phyloP scores from a whole-genome alignment of 2,113 vertebrate species.

The Paracanthobrama guichenoti region DNA sequence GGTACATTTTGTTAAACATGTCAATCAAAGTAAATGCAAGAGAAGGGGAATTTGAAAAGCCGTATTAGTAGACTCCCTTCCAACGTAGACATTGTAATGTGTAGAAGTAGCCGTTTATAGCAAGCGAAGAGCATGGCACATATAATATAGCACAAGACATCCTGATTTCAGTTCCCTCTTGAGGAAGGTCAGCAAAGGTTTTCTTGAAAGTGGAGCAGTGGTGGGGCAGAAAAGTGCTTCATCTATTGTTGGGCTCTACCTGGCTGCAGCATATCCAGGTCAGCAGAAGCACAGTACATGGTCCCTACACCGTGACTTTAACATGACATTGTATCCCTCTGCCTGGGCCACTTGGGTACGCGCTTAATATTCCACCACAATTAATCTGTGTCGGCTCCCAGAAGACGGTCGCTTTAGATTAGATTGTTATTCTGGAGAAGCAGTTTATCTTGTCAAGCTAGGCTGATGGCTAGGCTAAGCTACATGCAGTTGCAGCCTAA shows the following conservation, averaged over 20 bases:
- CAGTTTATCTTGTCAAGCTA: slow-evolving; percentile 54
- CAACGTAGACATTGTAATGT: background rate
- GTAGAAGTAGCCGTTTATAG: background rate
- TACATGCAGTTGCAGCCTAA: slow-evolving; percentile 27
- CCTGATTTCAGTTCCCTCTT: slow-evolving; percentile 5
- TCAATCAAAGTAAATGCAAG: slow-evolving; percentile 7
- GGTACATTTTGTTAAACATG: slow-evolving; percentile 4
- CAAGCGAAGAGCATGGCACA: background rate
- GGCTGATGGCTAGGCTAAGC: slow-evolving; percentile 33
- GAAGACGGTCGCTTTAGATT: slow-evolving; percentile 71
- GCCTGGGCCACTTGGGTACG: slow-evolving; percentile 39
- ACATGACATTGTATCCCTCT: slow-evolving; percentile 53
- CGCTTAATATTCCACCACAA: slow-evolving; percentile 53
- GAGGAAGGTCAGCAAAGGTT: slow-evolving; percentile 36
- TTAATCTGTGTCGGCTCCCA: slow-evolving; percentile 73
- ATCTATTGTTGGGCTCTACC: slow-evolving; percentile 31
- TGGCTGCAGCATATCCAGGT: slow-evolving; percentile 50
- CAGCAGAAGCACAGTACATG: slow-evolving; percentile 43
- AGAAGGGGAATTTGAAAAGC: background rate
- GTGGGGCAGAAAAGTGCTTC: slow-evolving; percentile 20
- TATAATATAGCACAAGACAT: slow-evolving; percentile 20
- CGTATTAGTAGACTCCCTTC: background rate
- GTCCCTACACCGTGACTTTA: slow-evolving; percentile 48
- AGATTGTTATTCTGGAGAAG: slow-evolving; percentile 66
- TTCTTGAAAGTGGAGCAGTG: slow-evolving; percentile 34